Percentiles rank a stretch among this genome's conserved stretches.
These are phyloP conservation scores for Lutjanus erythropterus DNA, from an alignment of 2,113 vertebrate species.

Conservation along the genomic window DNA sequence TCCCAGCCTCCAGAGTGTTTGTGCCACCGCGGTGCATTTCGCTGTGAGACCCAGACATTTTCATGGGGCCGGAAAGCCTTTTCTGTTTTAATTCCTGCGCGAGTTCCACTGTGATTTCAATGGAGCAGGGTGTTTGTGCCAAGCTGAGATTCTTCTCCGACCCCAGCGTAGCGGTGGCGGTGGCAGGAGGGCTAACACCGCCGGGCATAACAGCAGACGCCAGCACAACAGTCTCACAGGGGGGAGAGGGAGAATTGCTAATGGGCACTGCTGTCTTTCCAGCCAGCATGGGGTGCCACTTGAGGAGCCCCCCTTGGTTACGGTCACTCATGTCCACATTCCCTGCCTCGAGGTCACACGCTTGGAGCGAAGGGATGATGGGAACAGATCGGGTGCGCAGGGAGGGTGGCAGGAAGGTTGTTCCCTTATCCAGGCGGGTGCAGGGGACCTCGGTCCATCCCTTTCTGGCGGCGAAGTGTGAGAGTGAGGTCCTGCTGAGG, in stretches of 20 bases:
- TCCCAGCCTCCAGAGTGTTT: slow-evolving; percentile 67
- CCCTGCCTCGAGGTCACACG: slow-evolving; percentile 82
- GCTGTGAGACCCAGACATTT: slow-evolving; percentile 64
- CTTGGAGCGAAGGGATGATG: slow-evolving; percentile 87
- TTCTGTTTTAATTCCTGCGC: slow-evolving; percentile 70
- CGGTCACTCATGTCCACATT: slow-evolving; percentile 82
- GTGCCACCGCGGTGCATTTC: slow-evolving; percentile 47
- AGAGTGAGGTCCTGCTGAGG: slow-evolving; percentile 73
- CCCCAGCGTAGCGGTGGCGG: slow-evolving; percentile 32
- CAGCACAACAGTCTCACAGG: slow-evolving; percentile 20
- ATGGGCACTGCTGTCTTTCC: slow-evolving; percentile 10
- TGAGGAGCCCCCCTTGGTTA: slow-evolving; percentile 65
- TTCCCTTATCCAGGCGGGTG: slow-evolving; percentile 80
- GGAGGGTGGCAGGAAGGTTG: slow-evolving; percentile 59
- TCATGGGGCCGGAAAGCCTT: slow-evolving; percentile 69
- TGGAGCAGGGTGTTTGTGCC: slow-evolving; percentile 43
- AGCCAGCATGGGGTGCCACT: slow-evolving; percentile 50
- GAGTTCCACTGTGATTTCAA: slow-evolving; percentile 64
- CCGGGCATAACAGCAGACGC: slow-evolving; percentile 9
- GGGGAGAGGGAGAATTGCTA: slow-evolving; percentile 25
- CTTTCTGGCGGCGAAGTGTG: slow-evolving; percentile 70
- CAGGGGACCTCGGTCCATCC: slow-evolving; percentile 81
- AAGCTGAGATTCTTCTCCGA: slow-evolving; percentile 56
- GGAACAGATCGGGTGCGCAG: slow-evolving; percentile 84
- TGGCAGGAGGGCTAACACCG: slow-evolving; percentile 16